A percentile compares a stretch with the other conserved stretches of the same genome.
Conservation (phyloP, 2,797 vertebrate genomes). For the Dipus sagitta region DNA sequence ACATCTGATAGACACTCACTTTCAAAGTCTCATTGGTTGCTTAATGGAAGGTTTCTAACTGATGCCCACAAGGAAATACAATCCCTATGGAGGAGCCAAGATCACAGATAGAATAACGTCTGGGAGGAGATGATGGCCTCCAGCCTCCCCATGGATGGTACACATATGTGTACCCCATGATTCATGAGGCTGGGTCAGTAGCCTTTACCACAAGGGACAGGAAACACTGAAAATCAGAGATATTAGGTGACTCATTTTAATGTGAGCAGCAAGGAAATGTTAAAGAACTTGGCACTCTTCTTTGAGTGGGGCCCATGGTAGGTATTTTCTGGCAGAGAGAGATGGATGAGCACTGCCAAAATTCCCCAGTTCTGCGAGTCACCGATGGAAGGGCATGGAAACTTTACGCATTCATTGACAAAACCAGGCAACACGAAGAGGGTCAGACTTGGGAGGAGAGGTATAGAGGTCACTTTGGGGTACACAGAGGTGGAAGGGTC, state of each 20-base stretch:
- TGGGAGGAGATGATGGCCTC: neutral
- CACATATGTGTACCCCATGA: neutral
- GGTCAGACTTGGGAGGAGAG: neutral
- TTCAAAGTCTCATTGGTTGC: neutral
- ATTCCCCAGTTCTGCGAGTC: constrained; percentile 57
- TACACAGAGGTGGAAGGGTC: neutral
- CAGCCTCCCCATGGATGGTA: neutral
- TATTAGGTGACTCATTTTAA: constrained; percentile 18
- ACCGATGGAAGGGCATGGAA: constrained; percentile 56
- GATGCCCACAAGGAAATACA: neutral
- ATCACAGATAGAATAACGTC: neutral
- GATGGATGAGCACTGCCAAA: constrained; percentile 42
- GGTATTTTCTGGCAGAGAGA: constrained; percentile 75
- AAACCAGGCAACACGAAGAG: constrained; percentile 7
- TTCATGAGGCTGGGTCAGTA: neutral
- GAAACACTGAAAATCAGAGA: neutral
- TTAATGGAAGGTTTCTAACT: neutral
- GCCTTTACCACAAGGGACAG: neutral
- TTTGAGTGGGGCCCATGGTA: constrained; percentile 58
- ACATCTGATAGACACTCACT: neutral
- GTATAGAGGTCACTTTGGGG: neutral
- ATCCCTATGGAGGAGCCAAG: neutral
- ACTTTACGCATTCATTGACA: constrained; percentile 61
- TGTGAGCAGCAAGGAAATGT: constrained; percentile 69
- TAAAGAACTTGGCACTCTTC: constrained; percentile 53